These are phyloP conservation scores for Chiloscyllium plagiosum DNA, from an alignment of 2,113 vertebrate species.

Conservation along the genomic window DNA sequence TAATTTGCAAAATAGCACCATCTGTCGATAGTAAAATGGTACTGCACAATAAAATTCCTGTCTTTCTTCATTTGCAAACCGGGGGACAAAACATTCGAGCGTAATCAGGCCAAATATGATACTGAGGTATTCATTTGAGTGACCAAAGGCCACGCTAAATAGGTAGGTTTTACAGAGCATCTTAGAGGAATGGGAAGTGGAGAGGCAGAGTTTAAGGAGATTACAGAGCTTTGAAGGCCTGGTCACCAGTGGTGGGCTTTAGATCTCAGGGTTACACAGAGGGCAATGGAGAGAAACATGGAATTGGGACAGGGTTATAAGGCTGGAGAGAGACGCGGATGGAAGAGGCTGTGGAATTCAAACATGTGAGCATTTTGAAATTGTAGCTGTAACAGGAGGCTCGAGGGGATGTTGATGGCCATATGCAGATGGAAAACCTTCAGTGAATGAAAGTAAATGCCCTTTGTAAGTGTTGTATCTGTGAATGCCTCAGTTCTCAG, in stretches of 20 bases:
- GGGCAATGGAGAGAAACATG: background rate
- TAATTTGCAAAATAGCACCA: background rate
- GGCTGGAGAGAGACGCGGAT: background rate
- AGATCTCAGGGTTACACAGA: too few species aligned
- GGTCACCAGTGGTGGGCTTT: background rate
- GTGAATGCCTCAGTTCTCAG: background rate
- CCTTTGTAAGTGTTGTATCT: background rate
- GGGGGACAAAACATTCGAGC: background rate
- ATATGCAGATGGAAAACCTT: background rate
- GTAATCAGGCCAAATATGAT: background rate
- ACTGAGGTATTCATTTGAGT: background rate
- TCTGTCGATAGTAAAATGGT: background rate
- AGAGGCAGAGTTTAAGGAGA: background rate
- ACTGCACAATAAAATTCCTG: conserved; percentile 2
- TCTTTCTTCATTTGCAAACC: background rate
- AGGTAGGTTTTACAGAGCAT: background rate
- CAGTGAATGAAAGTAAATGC: background rate
- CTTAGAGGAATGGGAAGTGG: background rate
- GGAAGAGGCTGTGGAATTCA: background rate
- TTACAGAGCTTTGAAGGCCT: background rate
- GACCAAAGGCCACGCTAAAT: background rate
- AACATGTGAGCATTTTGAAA: too few species aligned
- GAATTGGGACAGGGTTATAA: background rate
- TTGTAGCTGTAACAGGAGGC: background rate
- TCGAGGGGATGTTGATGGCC: too few species aligned